Conservation (phyloP, 2,797 vertebrate species). For the Hippocampus kuda region DNA sequence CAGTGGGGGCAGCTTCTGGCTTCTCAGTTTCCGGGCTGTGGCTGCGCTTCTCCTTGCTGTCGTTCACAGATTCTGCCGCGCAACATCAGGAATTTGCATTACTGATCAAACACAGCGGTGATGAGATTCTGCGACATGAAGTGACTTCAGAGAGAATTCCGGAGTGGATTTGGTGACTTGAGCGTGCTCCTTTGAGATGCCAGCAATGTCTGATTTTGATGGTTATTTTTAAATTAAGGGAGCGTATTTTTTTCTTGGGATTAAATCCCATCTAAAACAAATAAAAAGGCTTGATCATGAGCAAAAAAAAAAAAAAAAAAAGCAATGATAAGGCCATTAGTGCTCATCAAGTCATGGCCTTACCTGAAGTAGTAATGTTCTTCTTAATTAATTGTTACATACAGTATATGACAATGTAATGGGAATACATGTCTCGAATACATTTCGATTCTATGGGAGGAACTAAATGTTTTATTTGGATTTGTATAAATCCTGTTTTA, state of each 20-base stretch:
- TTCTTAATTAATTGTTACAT: too few relatives aligned
- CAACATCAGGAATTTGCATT: not conserved
- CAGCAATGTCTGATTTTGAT: not conserved
- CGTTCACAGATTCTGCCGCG: slow-evolving; percentile 69
- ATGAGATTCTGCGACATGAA: not conserved
- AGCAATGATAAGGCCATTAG: not conserved
- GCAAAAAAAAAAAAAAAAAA: not conserved
- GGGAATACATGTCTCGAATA: too few relatives aligned
- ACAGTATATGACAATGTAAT: too few relatives aligned
- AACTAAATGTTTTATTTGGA: not conserved
- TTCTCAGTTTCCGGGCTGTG: slow-evolving; percentile 59
- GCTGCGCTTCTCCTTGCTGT: slow-evolving; percentile 68
- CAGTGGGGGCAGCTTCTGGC: slow-evolving; percentile 27
- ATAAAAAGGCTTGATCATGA: not conserved
- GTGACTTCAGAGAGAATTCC: not conserved
- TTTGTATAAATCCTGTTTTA: not conserved
- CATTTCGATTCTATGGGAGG: not conserved
- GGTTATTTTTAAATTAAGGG: not conserved
- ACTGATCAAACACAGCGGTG: not conserved
- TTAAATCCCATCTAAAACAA: not conserved
- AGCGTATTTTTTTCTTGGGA: not conserved
- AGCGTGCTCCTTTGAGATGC: not conserved
- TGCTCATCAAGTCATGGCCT: not conserved
- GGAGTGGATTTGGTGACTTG: not conserved
- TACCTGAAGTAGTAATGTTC: not conserved